Percentiles rank a stretch among this genome's conserved stretches.
Evolutionary conservation across 2,888 invertebrate genomes (phyloP).

Genomic region (Brenthis ino): DNA sequence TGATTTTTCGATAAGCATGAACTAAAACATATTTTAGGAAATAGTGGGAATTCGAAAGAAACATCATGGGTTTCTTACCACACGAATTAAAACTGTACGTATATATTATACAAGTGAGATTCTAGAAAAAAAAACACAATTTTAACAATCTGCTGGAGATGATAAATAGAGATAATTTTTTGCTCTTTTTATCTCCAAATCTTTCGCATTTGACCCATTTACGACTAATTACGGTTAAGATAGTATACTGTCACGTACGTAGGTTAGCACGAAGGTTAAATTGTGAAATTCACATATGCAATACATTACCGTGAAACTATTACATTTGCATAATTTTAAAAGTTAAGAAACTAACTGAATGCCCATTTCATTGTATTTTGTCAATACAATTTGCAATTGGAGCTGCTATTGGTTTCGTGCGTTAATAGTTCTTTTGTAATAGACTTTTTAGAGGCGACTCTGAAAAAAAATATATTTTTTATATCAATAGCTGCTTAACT

Average conservation of each 20-base stretch:
- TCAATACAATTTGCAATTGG: conserved; percentile 47
- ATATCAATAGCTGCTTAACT: neutral
- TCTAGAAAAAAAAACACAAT: too few species aligned
- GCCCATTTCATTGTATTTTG: conserved; percentile 42
- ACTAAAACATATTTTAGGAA: too few species aligned
- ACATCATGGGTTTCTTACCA: too few species aligned
- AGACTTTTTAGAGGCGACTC: conserved; percentile 10
- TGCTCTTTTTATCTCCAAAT: conserved; percentile 27
- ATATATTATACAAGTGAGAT: too few species aligned
- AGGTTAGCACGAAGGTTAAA: conserved; percentile 45
- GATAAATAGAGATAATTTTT: conserved; percentile 23
- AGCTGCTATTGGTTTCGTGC: conserved; percentile 41
- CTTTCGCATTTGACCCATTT: conserved; percentile 42
- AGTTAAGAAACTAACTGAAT: conserved; percentile 52
- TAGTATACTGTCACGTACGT: conserved; percentile 54
- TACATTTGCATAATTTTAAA: conserved; percentile 57
- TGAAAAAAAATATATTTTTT: conserved; percentile 2
- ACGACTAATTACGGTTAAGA: conserved; percentile 43
- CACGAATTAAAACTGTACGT: too few species aligned
- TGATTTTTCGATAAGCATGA: too few species aligned
- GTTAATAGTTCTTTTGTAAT: conserved; percentile 34
- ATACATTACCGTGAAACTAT: conserved; percentile 49
- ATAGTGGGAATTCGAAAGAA: too few species aligned
- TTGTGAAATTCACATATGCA: conserved; percentile 55
- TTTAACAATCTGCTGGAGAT: neutral